Conservation (phyloP, 2,797 vertebrate species). For the Platyrinchus mystaceus region DNA sequence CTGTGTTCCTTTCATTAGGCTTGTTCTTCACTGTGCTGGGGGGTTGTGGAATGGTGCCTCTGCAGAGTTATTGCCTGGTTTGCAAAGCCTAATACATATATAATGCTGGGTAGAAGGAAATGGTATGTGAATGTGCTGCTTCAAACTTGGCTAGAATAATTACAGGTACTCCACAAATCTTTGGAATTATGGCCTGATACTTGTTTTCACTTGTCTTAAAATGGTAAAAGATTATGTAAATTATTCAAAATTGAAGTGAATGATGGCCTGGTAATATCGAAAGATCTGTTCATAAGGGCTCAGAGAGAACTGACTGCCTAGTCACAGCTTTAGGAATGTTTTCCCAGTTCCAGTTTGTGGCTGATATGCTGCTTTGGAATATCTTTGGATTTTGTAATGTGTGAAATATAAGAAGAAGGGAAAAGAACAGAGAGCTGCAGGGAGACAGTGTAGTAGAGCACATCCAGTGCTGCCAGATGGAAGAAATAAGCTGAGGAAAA, state of each 20-base stretch:
- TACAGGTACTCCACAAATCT: background rate
- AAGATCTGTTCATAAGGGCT: background rate
- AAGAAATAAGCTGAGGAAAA: background rate
- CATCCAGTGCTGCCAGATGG: background rate
- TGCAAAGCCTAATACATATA: rapidly evolving
- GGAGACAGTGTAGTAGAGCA: background rate
- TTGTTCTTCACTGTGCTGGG: background rate
- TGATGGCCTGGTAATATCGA: background rate
- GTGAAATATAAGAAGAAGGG: background rate
- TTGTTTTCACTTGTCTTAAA: background rate
- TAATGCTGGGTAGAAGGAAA: background rate
- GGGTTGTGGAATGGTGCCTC: background rate
- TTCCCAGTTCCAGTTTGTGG: background rate
- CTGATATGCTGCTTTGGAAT: background rate
- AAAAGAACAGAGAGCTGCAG: background rate
- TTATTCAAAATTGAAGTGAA: background rate
- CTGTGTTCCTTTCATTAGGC: background rate
- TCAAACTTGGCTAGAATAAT: background rate
- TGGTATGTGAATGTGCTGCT: background rate
- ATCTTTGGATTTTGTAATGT: background rate
- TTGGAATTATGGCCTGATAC: background rate
- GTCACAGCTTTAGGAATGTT: background rate
- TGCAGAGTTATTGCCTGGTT: background rate
- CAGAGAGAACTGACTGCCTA: background rate
- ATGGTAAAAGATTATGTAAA: background rate